Evolutionary conservation across 2,888 invertebrate species (phyloP), one percentile per base, ranked within the genome.

Genomic region (Gandaritis pyraliata): DNA sequence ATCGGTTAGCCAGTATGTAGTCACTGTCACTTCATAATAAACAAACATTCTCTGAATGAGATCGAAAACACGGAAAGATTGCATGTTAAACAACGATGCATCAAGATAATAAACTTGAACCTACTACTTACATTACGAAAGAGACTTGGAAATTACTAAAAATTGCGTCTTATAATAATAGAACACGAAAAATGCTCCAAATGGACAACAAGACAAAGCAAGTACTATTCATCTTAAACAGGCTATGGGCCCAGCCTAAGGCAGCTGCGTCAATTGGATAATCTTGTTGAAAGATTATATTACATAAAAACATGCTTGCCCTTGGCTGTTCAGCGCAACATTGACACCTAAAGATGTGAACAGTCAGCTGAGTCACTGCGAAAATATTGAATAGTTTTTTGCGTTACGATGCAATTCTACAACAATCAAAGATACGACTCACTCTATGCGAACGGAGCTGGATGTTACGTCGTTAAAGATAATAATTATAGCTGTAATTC

Each of bases 341-440:
- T 74, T 72, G 74, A 70, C 69, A 70, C 64, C 59, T 65, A 65
- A 63, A 72, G 60, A 65, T 61, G 65, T 54, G 47, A 54, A 39
- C 45, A 39, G 39, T 47, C 61, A 69, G 10, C 67, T 66, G 62
- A 56, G 64, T 72, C 72, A 70, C 50, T 47, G 47, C 51, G 18
- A 55, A 57, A 16, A 5, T 30, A 8, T 50, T 3, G 39, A 65
- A 48, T 48, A 15, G 29, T 51, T 69, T 66, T 68, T 70, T 67
- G 64, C 64, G 39, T 63, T 63, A 63, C 61, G 18, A 23, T 30
- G 61, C 59, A 16, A 53, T 53, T 58, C 43, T 61, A 11, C 54
- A 30, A 50, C 48, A 57, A 54, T 46, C 45, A 56, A 52, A 56
- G 41, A 36, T 45, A 16, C 50, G 46, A 54, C n/a, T 58, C 58